Evolutionary conservation across 2,888 invertebrate genomes (phyloP), one percentile per base, ranked within the genome.

Genomic region (Ditylenchus weischeri): DNA sequence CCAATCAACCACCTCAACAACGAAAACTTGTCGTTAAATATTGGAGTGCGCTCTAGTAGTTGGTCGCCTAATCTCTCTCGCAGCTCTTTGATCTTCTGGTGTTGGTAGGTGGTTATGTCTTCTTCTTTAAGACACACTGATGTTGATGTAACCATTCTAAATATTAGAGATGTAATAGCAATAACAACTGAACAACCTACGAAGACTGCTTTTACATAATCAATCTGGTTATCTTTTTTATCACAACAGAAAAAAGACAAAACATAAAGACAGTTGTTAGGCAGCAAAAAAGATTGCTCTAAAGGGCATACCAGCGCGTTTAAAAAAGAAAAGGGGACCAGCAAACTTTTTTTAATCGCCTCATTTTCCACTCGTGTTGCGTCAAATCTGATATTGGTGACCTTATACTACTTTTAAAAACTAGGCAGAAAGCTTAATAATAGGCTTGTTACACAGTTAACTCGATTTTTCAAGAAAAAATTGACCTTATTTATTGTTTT

Each of bases 1-100:
- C 79, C 79, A 69, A 74, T 73, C 4, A 79, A 69, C 79, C 79
- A 79, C 6, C 79, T 75, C 10, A 79, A 70, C 21, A 80, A 64
- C 2, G 75, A 74, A 60, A 78, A 78, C 49, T 80, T 77, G 18
- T 78, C 77, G 60, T 76, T 73, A 69, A 75, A 77, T 47, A 73
- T 57, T 15, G 69, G 62, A 19, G 75, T 69, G 18, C 64, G 59
- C 19, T 64, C 62, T 35, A 73, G 65, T 50, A 74, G 43, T 23
- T 74, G 66, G 0, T 72, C 64, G 29, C 71, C 71, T 48, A 75
- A 50, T 11, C 62, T 57, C 57, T 69, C 63, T 15, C 74, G 66
- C 49, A 74, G 57, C 57, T 74, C 69, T 13, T 54, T 66, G 29
- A 73, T 29, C 49, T 71, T 70, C 38, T 67, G 57, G 35, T 47